Percentiles rank a stretch among this genome's conserved stretches.
Evolutionary conservation across 2,888 invertebrate species (phyloP).

Genomic region (Alviniconcha strummeri): DNA sequence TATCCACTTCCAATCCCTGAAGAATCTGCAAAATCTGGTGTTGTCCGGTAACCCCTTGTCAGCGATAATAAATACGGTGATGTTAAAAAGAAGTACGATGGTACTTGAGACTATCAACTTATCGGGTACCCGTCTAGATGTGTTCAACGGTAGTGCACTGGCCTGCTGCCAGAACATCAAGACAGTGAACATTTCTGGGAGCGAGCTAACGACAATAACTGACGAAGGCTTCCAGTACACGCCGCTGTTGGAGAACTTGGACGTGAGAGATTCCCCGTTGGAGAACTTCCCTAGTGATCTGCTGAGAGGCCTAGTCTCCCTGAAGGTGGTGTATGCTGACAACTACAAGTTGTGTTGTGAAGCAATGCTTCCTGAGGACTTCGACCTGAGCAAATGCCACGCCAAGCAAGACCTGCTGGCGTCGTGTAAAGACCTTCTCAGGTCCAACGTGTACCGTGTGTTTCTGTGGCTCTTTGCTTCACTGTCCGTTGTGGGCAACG

Average conservation of each 20-base stretch:
- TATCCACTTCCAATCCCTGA: background rate
- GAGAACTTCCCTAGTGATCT: background rate
- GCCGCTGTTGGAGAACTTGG: background rate
- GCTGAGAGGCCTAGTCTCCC: background rate
- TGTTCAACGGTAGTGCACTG: background rate
- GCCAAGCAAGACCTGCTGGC: slow-evolving; percentile 32
- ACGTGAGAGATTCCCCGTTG: background rate
- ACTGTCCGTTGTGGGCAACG: slow-evolving; percentile 35
- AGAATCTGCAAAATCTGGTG: background rate
- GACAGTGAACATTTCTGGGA: background rate
- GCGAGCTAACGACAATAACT: background rate
- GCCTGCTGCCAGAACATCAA: background rate
- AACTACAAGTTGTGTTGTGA: slow-evolving; percentile 22
- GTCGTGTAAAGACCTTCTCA: slow-evolving; percentile 36
- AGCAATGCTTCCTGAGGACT: background rate
- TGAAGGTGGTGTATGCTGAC: background rate
- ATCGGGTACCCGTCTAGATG: background rate
- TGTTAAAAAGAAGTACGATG: too few species aligned
- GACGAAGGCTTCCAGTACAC: background rate
- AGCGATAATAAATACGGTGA: background rate
- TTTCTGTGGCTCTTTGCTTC: slow-evolving; percentile 35
- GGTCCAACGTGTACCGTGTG: slow-evolving; percentile 12
- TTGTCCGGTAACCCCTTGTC: slow-evolving; percentile 11
- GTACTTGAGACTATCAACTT: background rate
- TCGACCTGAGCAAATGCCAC: background rate